These are phyloP conservation scores for Drosophila mimetica DNA, from an alignment of 2,888 invertebrate species.

Conservation along the genomic window DNA sequence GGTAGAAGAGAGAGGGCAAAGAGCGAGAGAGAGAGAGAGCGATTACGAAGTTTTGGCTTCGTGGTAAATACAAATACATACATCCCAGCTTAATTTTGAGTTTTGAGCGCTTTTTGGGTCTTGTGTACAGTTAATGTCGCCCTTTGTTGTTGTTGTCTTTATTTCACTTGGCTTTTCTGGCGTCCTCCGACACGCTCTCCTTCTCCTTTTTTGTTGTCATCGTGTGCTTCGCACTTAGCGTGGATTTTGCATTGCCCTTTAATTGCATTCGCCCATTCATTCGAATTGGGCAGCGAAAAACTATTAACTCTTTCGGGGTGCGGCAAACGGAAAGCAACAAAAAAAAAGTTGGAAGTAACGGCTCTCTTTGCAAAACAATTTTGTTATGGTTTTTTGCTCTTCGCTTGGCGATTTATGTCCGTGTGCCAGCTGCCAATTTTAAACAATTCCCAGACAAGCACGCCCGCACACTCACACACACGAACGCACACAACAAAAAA, in stretches of 20 bases:
- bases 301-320: slow-evolving; percentile 54
- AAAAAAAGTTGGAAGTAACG: slow-evolving; percentile 11
- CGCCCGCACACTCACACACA: slow-evolving; percentile 25
- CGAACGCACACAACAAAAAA: slow-evolving; percentile 38
- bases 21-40: slow-evolving; percentile 6
- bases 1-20: slow-evolving; percentile 29
- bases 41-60: slow-evolving; percentile 46
- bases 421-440: slow-evolving; percentile 44
- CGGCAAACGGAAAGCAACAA: slow-evolving; percentile 34
- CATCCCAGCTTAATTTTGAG: slow-evolving; percentile 30
- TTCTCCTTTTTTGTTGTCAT: slow-evolving; percentile 39
- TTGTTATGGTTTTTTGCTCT: slow-evolving; percentile 23
- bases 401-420: slow-evolving; percentile 29
- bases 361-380: slow-evolving; percentile 6
- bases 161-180: slow-evolving; percentile 2
- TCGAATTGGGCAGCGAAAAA: slow-evolving; percentile 35
- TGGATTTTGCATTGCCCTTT: slow-evolving; percentile 2
- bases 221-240: slow-evolving; percentile 20
- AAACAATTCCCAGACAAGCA: slow-evolving; percentile 42
- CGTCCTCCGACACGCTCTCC: slow-evolving; percentile 28
- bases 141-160: slow-evolving; percentile 16
- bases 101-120: slow-evolving; percentile 20
- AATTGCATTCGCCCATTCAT: slow-evolving; percentile 29
- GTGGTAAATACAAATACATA: slow-evolving; percentile 45
- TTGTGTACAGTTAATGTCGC: slow-evolving; percentile 20